Base-by-base conservation (phyloP, 2,113 vertebrate species). In the Caloenas nicobarica region DNA sequence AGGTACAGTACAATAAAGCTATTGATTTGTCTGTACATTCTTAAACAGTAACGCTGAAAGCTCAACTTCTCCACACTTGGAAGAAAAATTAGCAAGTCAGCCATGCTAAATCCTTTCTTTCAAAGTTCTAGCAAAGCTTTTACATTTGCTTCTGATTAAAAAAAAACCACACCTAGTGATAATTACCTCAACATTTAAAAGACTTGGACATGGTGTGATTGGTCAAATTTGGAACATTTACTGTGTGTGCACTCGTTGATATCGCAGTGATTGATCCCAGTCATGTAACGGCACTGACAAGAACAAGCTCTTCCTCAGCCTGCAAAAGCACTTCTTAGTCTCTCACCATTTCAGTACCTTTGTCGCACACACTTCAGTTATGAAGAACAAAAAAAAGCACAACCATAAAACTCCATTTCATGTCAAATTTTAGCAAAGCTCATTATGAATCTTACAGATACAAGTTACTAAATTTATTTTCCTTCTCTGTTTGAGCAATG, bases 61-160 rank as follows among this genome's bases (percentile, higher is more conserved):
- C 24, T 61, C 64, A 72, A 51, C 28, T 62, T 64, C 74, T 51
- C 81, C 44, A 68, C 13, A 48, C 23, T 54, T 50, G 5, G 1
- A 92, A 83, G 28, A 78, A 89, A 93, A 58, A 93, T 50, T 24
- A 96, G 68, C 31, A 91, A 72, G 50, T 80, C 82, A 56, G 25
- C n/a, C 40, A 76, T 36, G 44, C 40, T 58, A 66, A 92, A 86
- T 15, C 4, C 38, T 50, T 34, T 38, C 83, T 93, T 81, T 74
- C 24, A 91, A 70, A 89, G 89, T 48, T 69, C 38, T 74, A 92
- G 66, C 80, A 88, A 7, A 84, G 26, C n/a, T 94, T 93, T 95
- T 70, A 86, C 7, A 28, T 81, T 94, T 72, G 23, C 46, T 36
- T 80, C 58, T 28, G 74, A 70, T 74, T 62, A 23, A 42, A 94